phyloP scores from a whole-genome alignment of 2,113 vertebrate genomes.

The Oenanthe oenanthe region DNA sequence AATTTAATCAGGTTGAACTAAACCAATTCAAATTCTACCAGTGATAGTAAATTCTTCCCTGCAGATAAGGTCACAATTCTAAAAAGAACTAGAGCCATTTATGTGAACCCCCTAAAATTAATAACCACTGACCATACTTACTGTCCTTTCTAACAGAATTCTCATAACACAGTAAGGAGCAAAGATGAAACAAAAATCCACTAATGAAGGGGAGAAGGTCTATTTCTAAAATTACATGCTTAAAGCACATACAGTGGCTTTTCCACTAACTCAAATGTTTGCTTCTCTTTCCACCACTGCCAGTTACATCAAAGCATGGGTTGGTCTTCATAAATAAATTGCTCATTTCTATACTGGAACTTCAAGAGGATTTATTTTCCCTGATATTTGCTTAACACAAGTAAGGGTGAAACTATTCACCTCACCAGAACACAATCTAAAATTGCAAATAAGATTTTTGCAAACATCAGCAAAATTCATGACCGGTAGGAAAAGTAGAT shows the following conservation, averaged over 20 bases:
- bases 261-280: background rate
- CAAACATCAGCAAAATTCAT: background rate
- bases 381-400: background rate
- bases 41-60: background rate
- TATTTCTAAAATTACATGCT: background rate
- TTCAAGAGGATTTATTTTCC: background rate
- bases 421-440: background rate
- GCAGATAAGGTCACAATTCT: background rate
- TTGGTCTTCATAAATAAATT: background rate
- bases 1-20: constrained; percentile 14
- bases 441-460: background rate
- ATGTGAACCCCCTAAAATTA: background rate
- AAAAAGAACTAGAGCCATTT: background rate
- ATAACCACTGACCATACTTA: background rate
- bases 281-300: background rate
- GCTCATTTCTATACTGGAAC: background rate
- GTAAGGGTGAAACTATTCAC: background rate
- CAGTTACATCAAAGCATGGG: background rate
- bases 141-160: background rate
- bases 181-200: background rate
- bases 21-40: background rate
- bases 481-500: background rate
- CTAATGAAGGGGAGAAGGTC: background rate
- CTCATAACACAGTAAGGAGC: background rate
- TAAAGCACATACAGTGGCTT: background rate